Conservation (phyloP, 2,113 vertebrate species). For the Hemiscyllium ocellatum region DNA sequence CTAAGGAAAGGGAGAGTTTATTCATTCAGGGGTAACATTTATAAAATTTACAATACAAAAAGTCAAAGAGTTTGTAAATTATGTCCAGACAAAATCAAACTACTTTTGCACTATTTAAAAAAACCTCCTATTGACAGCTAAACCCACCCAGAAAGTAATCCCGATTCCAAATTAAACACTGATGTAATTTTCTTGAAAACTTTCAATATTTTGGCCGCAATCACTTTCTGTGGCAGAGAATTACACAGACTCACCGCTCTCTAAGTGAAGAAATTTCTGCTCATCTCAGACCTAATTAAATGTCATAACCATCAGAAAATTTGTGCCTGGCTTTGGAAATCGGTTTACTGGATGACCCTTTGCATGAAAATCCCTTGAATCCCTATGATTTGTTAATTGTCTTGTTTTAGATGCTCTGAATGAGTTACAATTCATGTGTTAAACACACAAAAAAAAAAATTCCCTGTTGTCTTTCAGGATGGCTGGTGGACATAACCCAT, state of each 20-base stretch:
- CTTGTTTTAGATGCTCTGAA: background rate
- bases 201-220: too few species aligned
- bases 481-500: constrained; percentile 81
- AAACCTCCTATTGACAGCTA: background rate
- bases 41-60: background rate
- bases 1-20: too few species aligned
- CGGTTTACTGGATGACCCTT: background rate
- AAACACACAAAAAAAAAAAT: background rate
- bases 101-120: background rate
- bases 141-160: background rate
- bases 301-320: background rate
- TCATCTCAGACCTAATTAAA: too few species aligned
- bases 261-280: too few species aligned
- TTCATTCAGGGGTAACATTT: background rate
- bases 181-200: too few species aligned
- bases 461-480: constrained; percentile 67
- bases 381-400: too few species aligned
- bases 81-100: background rate
- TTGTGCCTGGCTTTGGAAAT: background rate
- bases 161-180: too few species aligned
- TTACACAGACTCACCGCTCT: too few species aligned
- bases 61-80: background rate
- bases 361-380: background rate
- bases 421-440: background rate
- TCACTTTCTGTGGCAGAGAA: too few species aligned